Base-by-base conservation (phyloP, 2,797 vertebrate genomes). In the Pogoniulus pusillus region DNA sequence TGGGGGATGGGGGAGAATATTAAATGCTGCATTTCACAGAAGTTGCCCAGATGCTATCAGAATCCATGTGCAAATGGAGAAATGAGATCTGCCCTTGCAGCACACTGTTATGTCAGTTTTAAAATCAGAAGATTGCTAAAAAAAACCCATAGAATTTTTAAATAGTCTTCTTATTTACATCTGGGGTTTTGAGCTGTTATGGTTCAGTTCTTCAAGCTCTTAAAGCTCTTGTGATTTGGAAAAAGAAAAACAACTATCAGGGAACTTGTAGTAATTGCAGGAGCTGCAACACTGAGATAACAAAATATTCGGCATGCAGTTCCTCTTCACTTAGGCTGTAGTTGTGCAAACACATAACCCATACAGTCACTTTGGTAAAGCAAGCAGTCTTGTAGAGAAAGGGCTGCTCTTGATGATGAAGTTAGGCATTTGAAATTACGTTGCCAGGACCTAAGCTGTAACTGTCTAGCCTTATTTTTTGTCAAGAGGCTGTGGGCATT, bases 201-300 rank as follows among this genome's bases (percentile, higher is more conserved):
- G 84, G 84, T 91, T 96, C 84, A 89, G 24, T 91, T 94, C 81
- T 94, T 94, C 91, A 91, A 80, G 91, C 87, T 86, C 69, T 92
- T 91, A 82, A 84, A 85, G 55, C 91, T 90, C 63, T 85, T 91
- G 65, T 86, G 85, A 72, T 77, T 93, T 93, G 82, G 62, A 93
- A 90, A 72, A 88, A 92, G 90, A 87, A 95, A 95, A 91, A 95
- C 94, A 95, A 95, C n/a, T 94, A 93, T 72, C 78, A 70, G 65
- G 72, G 75, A 93, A 89, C 85, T 91, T 80, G 26, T 63, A 73
- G 91, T 94, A 94, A 95, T 94, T 95, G 88, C 90, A 89, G 85
- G 93, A 93, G 88, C 93, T 96, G 95, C 93, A 90, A 51, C 35
- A 26, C 55, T 41, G 94, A 90, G 93, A 95, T 95, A 94, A 95